Conservation (phyloP, 2,113 vertebrate genomes). For the Pelecanoides urinatrix region DNA sequence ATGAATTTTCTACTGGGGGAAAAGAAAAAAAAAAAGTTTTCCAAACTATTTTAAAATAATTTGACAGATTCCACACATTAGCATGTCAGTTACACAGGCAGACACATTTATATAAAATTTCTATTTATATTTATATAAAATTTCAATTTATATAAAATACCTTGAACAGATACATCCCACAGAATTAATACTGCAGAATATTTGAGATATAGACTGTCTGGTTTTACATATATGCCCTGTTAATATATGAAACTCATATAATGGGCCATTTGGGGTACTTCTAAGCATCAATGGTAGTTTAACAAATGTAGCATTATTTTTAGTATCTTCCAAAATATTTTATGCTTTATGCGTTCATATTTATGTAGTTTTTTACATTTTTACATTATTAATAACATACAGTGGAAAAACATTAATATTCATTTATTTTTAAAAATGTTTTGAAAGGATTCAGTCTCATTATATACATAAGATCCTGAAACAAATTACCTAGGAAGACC, state of each 20-base stretch:
- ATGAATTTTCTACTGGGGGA: not conserved
- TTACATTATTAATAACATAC: not conserved
- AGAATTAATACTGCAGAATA: not conserved
- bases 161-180: not conserved
- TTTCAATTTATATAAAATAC: too few relatives aligned
- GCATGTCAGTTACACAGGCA: not conserved
- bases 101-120: not conserved
- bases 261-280: not conserved
- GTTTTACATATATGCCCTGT: not conserved
- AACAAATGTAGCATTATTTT: not conserved
- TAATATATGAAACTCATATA: not conserved
- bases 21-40: not conserved
- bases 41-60: not conserved
- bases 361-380: not conserved
- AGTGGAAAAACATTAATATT: not conserved
- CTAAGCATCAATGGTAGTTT: not conserved
- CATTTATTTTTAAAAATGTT: rapidly evolving
- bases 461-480: not conserved
- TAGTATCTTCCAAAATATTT: not conserved
- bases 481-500: not conserved
- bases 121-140: not conserved
- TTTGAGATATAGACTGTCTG: not conserved
- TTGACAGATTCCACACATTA: not conserved
- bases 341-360: not conserved
- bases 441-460: not conserved